phyloP scores from a whole-genome alignment of 2,113 vertebrate genomes.

The Probosciger aterrimus region DNA sequence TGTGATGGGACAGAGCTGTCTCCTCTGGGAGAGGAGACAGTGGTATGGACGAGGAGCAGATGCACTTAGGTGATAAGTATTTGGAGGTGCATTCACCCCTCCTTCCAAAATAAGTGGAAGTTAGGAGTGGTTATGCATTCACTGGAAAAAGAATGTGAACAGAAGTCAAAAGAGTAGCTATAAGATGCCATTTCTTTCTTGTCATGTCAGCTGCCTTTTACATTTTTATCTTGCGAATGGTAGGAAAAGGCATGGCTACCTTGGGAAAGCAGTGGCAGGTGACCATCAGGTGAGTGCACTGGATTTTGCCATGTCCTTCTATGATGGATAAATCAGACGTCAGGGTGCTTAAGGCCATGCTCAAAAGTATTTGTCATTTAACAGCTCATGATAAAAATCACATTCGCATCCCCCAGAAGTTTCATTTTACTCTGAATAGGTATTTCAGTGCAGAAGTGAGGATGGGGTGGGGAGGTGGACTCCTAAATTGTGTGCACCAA shows the following conservation, averaged over 20 bases:
- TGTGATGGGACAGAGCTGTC: not conserved
- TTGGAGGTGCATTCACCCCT: not conserved
- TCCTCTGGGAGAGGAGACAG: not conserved
- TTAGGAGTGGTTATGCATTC: not conserved
- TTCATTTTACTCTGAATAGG: not conserved
- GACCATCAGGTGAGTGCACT: not conserved
- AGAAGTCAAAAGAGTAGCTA: not conserved
- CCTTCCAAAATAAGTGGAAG: not conserved
- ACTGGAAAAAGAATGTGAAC: not conserved
- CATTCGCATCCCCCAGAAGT: not conserved
- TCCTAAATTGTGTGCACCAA: not conserved
- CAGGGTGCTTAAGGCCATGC: not conserved
- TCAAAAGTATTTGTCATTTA: not conserved
- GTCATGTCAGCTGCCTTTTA: not conserved
- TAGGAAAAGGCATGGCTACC: not conserved
- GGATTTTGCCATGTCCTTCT: not conserved
- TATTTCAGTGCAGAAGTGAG: not conserved
- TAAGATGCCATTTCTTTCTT: not conserved
- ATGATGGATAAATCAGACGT: not conserved
- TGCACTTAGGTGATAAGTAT: not conserved
- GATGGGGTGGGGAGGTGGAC: not conserved
- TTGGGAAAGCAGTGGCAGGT: not conserved
- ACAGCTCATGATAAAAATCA: not conserved
- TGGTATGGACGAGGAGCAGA: not conserved
- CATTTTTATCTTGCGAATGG: not conserved